Evolutionary conservation across 2,888 invertebrate species (phyloP).

Genomic region (Caenorhabditis imperialis): DNA sequence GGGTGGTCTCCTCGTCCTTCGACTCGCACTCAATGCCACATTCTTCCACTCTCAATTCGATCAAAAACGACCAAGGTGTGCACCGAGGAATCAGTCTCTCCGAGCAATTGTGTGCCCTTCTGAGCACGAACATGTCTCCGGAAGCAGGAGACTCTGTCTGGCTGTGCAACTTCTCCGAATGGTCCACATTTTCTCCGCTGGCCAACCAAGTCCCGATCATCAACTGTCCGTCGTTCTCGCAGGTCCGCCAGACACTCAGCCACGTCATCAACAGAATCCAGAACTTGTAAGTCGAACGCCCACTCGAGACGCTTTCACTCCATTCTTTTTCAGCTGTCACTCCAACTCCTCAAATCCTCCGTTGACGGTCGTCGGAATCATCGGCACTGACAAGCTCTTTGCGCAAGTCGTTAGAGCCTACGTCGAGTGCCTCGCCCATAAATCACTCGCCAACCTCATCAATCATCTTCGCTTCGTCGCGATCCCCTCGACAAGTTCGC

Average conservation of each 20-base stretch:
- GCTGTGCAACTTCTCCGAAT: constrained; percentile 49
- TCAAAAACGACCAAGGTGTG: constrained; percentile 37
- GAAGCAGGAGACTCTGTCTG: constrained; percentile 39
- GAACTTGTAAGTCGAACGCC: constrained; percentile 67
- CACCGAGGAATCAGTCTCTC: constrained; percentile 36
- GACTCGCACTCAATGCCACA: constrained; percentile 41
- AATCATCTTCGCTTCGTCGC: constrained; percentile 74
- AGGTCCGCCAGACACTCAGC: constrained; percentile 65
- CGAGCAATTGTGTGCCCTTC: constrained; percentile 41
- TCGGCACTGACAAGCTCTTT: constrained; percentile 76
- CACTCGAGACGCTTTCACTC: constrained; percentile 1
- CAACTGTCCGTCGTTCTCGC: constrained; percentile 61
- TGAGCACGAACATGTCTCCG: constrained; percentile 31
- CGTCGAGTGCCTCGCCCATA: constrained; percentile 76
- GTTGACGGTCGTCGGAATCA: constrained; percentile 69
- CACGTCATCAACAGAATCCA: constrained; percentile 74
- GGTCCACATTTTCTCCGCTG: constrained; percentile 15
- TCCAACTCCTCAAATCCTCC: constrained; percentile 75
- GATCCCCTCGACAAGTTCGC: constrained; percentile 69
- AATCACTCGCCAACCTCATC: constrained; percentile 74
- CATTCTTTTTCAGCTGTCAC: constrained; percentile 72
- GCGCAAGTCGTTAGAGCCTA: constrained; percentile 71
- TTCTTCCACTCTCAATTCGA: constrained; percentile 35
- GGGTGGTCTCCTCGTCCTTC: constrained; percentile 27
- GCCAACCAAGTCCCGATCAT: constrained; percentile 64